Evolutionary conservation across 2,113 vertebrate genomes (phyloP).

Genomic region (Hypomesus transpacificus): DNA sequence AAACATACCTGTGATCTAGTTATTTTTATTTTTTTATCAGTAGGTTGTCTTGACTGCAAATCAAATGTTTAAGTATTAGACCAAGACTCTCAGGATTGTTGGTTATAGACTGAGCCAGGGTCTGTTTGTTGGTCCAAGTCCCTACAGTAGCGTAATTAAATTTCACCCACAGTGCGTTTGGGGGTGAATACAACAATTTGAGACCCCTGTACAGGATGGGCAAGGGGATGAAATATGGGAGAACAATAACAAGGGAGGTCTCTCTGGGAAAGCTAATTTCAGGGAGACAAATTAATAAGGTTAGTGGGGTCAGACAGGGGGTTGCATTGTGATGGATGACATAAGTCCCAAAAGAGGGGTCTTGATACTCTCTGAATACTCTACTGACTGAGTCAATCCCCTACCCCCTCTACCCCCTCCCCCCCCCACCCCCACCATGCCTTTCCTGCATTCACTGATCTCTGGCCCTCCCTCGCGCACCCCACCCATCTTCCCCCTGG

Average conservation of each 20-base stretch:
- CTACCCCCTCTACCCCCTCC: background rate
- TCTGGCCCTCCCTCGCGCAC: background rate
- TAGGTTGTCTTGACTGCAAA: too few relatives aligned
- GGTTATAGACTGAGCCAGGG: slow-evolving; percentile 21
- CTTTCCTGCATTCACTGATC: too few relatives aligned
- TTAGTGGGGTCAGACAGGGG: slow-evolving; percentile 48
- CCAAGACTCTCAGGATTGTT: slow-evolving; percentile 24
- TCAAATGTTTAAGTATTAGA: background rate
- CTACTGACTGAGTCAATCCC: background rate
- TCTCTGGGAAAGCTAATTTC: slow-evolving; percentile 59
- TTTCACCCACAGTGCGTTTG: slow-evolving; percentile 39
- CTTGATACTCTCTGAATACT: background rate
- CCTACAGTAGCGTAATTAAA: slow-evolving; percentile 57
- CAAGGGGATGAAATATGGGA: slow-evolving; percentile 28
- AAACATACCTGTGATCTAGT: too few relatives aligned
- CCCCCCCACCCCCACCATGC: background rate
- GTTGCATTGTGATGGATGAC: slow-evolving; percentile 54
- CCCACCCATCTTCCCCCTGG: slow-evolving; percentile 21
- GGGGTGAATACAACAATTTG: slow-evolving; percentile 48
- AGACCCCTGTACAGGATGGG: slow-evolving; percentile 33
- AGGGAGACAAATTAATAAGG: slow-evolving; percentile 66
- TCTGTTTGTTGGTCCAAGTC: slow-evolving; percentile 39
- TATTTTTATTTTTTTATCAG: too few relatives aligned
- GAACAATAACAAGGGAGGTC: slow-evolving; percentile 56
- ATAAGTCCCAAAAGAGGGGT: slow-evolving; percentile 53